Evolutionary conservation across 2,888 invertebrate species (phyloP).

Genomic region (Pandemis heparana): DNA sequence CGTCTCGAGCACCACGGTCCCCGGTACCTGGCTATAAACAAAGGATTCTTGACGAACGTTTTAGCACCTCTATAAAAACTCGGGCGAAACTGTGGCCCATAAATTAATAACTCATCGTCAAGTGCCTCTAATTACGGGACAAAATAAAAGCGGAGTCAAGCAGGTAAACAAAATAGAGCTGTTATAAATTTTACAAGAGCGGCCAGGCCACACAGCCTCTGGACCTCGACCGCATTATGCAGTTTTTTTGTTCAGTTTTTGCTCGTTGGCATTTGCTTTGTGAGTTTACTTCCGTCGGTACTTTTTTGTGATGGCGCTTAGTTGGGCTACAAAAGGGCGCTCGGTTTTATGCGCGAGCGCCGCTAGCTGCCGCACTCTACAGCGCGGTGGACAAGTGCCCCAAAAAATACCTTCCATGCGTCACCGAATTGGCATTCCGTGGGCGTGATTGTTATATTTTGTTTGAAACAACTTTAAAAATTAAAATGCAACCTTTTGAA

Average conservation of each 20-base stretch:
- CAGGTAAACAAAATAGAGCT: conserved; percentile 85
- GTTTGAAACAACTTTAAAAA: conserved; percentile 13
- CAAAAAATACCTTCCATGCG: conserved; percentile 53
- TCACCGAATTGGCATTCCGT: conserved; percentile 53
- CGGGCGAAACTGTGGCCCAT: conserved; percentile 77
- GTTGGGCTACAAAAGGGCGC: conserved; percentile 70
- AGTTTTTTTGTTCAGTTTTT: conserved; percentile 78
- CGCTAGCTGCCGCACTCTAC: conserved; percentile 51
- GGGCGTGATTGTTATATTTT: conserved; percentile 26
- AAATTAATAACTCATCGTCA: conserved; percentile 85
- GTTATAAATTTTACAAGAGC: conserved; percentile 84
- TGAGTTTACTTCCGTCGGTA: conserved; percentile 81
- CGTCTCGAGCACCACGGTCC: conserved; percentile 17
- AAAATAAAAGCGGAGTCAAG: conserved; percentile 76
- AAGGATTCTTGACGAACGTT: conserved; percentile 60
- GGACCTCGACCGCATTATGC: conserved; percentile 79
- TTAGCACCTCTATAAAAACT: conserved; percentile 83
- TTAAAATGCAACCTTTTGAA: background rate
- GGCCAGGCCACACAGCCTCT: conserved; percentile 69
- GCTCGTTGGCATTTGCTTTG: conserved; percentile 81
- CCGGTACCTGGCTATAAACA: conserved; percentile 42
- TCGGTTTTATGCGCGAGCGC: conserved; percentile 59
- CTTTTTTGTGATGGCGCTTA: conserved; percentile 81
- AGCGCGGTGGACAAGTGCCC: conserved; percentile 32
- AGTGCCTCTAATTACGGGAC: conserved; percentile 81